Base-by-base conservation (phyloP, 2,113 vertebrate species). In the Isurus oxyrinchus region DNA sequence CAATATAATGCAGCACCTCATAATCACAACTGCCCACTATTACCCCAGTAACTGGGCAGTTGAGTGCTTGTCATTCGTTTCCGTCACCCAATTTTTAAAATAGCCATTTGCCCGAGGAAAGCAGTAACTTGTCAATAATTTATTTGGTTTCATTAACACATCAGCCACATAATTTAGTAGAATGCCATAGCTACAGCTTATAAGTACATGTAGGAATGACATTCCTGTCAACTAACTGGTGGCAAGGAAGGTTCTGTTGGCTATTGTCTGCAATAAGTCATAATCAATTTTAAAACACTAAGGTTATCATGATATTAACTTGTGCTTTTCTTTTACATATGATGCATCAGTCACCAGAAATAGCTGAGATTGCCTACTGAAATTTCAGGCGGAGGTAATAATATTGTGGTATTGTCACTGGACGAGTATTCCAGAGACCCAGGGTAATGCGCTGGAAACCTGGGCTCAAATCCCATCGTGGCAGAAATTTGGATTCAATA, bases 211-310 rank as follows among this genome's bases (percentile, higher is more conserved):
- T 49, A 23, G 23, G 40, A 95, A 66, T 69, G 91, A 94, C 57
- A 94, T 94, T 63, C n/a, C 91, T 94, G 40, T 69, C n/a, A 69
- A 95, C 94, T 53, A 69, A 95, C 94, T 53, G 25, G 63, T 72
- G 66, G 69, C 23, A 95, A 67, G 40, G 44, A 49, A 67, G 19
- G 63, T 69, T 40, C 21, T 95, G 16, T 25, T 69, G 63, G 40
- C 63, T 69, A 31, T 49, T 69, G 66, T 53, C 94, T 53, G n/a
- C 94, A 49, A 27, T 49, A 69, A 69, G 94, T 35, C 69, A 69
- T 69, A 95, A 66, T 69, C 23, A 49, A 69, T 27, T 3, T 49
- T 66, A 69, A 95, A n/a, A 66, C 10, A 67, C 94, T 49, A 66
- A 67, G 23, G 63, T 69, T 31, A 69, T 25, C 66, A 69, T 27